phyloP scores from a whole-genome alignment of 2,888 invertebrate genomes.

The Chymomyza amoena region DNA sequence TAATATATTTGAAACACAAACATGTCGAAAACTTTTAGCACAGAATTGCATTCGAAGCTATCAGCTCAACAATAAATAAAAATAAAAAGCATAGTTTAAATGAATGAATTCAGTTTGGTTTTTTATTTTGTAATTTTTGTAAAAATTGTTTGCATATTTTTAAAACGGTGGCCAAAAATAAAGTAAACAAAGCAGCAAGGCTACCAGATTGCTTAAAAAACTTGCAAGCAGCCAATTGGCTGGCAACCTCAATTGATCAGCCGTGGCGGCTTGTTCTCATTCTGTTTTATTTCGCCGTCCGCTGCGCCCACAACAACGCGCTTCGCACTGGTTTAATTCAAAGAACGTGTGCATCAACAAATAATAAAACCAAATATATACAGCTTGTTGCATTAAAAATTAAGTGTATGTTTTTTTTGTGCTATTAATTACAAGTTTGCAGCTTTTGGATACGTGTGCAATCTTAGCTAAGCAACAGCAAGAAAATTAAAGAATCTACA shows the following conservation, averaged over 20 bases:
- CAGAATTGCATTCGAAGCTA: too few species aligned
- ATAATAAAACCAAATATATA: background rate
- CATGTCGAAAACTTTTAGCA: too few species aligned
- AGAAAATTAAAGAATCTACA: constrained; percentile 23
- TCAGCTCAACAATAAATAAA: too few species aligned
- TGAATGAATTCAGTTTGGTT: too few species aligned
- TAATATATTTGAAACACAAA: too few species aligned
- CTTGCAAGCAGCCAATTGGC: background rate
- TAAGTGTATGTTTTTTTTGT: background rate
- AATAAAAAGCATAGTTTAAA: too few species aligned
- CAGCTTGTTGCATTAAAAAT: background rate
- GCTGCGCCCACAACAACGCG: background rate
- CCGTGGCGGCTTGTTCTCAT: background rate
- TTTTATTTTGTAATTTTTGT: too few species aligned
- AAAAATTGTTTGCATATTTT: too few species aligned
- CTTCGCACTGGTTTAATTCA: background rate
- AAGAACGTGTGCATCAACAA: background rate
- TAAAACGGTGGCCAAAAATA: background rate
- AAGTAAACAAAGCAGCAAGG: background rate
- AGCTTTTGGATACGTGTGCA: background rate
- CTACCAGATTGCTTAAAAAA: background rate
- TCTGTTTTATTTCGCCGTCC: background rate
- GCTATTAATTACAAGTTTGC: background rate
- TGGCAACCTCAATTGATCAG: background rate
- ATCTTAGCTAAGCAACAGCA: background rate